Evolutionary conservation across 1,140 invertebrate genomes (phyloP), one percentile per base, ranked within the genome.

Genomic region (Ceratosolen solmsi): DNA sequence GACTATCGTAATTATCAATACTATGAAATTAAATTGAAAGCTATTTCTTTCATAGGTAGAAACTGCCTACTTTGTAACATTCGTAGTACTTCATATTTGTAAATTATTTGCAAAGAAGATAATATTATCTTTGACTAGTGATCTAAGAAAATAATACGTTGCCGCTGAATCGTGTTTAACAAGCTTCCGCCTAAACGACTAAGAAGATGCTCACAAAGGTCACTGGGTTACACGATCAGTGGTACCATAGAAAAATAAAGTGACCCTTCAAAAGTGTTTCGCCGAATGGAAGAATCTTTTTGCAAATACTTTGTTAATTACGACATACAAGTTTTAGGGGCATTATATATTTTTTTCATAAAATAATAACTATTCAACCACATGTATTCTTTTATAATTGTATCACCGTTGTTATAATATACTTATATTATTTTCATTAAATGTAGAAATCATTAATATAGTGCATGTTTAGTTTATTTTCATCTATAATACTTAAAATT

Each of bases 181-280:
- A 46, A 80, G 70, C 30, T 74, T 80, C n/a, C 36, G 22, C 46
- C 60, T 65, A 54, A 80, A 80, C 15, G 8, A 49, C 41, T 11
- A 46, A 65, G 68, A 20, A 38, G 17, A 54, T 15, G 72, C 60
- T 60, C 49, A 46, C 46, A 63, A 49, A 74, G 79, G 73, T 83
- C 76, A 75, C 58, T 78, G 25, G 82, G 77, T 82, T 82, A 78
- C 5, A 73, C 63, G 75, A 49, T 51, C 51, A 63, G 11, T 65
- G n/a, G 36, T 33, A 72, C n/a, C 54, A 38, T n/a, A 8, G 25
- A 15, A 11, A 22, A 15, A 49, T 79, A 60, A 71, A 76, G 33
- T 71, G 63, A 71, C 36, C 71, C 30, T 70, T 54, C 30, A 9
- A 25, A 49, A 36, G 7, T 13, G 46, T 8, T 54, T 15, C n/a